phyloP scores from a whole-genome alignment of 2,797 vertebrate genomes.

The Pristis pectinata region DNA sequence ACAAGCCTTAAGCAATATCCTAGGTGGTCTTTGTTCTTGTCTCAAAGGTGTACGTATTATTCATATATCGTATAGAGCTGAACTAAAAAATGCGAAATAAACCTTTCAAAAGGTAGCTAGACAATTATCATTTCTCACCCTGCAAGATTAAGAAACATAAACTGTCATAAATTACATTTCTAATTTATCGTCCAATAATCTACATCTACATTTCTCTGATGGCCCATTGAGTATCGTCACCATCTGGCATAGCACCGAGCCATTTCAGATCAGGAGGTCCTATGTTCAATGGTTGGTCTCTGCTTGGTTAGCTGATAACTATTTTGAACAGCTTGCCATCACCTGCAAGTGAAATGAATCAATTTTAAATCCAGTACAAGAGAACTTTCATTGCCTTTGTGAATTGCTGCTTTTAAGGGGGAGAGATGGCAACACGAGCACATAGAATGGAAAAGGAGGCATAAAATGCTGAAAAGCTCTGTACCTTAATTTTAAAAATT shows the following conservation, averaged over 20 bases:
- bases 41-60: background rate
- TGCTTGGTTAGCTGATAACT: background rate
- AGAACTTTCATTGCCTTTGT: background rate
- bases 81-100: background rate
- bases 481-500: background rate
- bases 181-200: slow-evolving; percentile 13
- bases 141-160: background rate
- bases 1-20: background rate
- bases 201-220: slow-evolving; percentile 18
- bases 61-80: background rate
- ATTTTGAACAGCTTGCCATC: background rate
- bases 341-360: background rate
- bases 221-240: slow-evolving; percentile 16
- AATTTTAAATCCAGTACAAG: background rate
- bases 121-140: background rate
- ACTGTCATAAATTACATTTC: background rate
- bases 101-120: background rate
- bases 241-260: background rate
- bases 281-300: background rate
- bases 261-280: background rate
- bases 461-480: background rate
- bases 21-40: background rate
- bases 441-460: background rate
- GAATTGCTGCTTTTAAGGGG: background rate
- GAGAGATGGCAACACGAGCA: background rate